Base-by-base conservation (phyloP, 2,888 invertebrate genomes). In the Drosophila greeni region DNA sequence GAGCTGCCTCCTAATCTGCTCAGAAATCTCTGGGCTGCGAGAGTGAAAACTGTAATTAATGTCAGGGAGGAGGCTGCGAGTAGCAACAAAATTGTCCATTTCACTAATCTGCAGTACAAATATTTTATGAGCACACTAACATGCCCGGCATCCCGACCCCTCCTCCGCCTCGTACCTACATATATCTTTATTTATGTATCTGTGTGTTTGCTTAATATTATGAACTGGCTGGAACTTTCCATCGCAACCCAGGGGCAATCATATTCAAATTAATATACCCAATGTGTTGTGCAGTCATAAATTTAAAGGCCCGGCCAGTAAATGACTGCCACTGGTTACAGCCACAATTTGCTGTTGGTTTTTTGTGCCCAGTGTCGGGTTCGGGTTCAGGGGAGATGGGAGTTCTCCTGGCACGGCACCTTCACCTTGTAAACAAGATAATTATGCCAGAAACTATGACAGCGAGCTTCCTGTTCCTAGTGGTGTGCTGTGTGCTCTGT, bases 371-470 rank as follows among this genome's bases (percentile, higher is more conserved):
- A 23, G 26, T 14, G 18, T 4, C 31, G 20, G 53, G 29, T 26
- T 29, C 4, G 12, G 43, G 12, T 7, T 59, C 56, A 58, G 54
- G n/a, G 3, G 24, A 6, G n/a, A 26, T 23, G 40, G 23, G 20
- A 5, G 23, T 9, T 26, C 29, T 18, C 40, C 60, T 71, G 66
- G 68, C 61, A 62, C 37, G 66, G 70, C 66, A 74, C 82, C 82
- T 82, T 85, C 82, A 82, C 84, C 85, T 85, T 85, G 81, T 82
- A 85, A 82, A 82, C 81, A 82, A 85, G 85, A 85, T 82, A 82
- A 82, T 82, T 85, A 85, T 85, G 84, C 76, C 76, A 82, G 78
- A 79, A 85, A 84, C 82, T 82, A 82, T 81, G 81, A 84, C 85
- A 81, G 85, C 72, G 74, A 76, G 73, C 82, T 81, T 85, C 84